Evolutionary conservation across 2,113 vertebrate species (phyloP).

Genomic region (Sakesphorus luctuosus): DNA sequence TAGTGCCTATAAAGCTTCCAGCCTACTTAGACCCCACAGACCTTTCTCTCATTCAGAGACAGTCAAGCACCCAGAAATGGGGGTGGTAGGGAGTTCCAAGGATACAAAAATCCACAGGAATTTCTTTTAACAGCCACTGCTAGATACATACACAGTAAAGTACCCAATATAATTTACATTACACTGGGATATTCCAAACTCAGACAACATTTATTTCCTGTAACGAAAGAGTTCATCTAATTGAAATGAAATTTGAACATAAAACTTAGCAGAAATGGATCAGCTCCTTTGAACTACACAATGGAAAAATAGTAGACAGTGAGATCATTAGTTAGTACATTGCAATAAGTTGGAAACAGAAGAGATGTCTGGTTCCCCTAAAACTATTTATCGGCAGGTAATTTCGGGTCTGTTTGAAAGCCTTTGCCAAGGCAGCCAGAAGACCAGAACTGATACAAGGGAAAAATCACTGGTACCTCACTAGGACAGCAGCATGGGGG

Average conservation of each 20-base stretch:
- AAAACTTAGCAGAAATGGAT: slow-evolving; percentile 62
- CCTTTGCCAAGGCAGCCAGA: slow-evolving; percentile 49
- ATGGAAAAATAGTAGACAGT: slow-evolving; percentile 69
- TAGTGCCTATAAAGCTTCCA: background rate
- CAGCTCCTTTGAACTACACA: slow-evolving; percentile 61
- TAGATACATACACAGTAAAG: slow-evolving; percentile 19
- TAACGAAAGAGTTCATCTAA: slow-evolving; percentile 43
- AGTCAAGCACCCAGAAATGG: background rate
- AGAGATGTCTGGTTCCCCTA: slow-evolving; percentile 57
- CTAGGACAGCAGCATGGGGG: background rate
- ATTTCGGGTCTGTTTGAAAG: slow-evolving; percentile 60
- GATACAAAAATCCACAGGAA: slow-evolving; percentile 28
- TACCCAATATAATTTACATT: slow-evolving; percentile 43
- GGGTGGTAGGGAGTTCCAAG: background rate
- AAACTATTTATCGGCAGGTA: slow-evolving; percentile 63
- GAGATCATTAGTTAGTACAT: slow-evolving; percentile 57
- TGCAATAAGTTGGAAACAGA: slow-evolving; percentile 53
- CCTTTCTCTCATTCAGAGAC: background rate
- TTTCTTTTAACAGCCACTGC: slow-evolving; percentile 35
- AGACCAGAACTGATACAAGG: slow-evolving; percentile 31
- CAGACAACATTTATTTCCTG: slow-evolving; percentile 40
- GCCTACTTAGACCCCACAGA: background rate
- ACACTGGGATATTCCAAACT: slow-evolving; percentile 35
- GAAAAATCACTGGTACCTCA: slow-evolving; percentile 30
- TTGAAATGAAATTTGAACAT: slow-evolving; percentile 60